Conservation (phyloP, 1,140 invertebrate genomes). For the Hyles vespertilio region DNA sequence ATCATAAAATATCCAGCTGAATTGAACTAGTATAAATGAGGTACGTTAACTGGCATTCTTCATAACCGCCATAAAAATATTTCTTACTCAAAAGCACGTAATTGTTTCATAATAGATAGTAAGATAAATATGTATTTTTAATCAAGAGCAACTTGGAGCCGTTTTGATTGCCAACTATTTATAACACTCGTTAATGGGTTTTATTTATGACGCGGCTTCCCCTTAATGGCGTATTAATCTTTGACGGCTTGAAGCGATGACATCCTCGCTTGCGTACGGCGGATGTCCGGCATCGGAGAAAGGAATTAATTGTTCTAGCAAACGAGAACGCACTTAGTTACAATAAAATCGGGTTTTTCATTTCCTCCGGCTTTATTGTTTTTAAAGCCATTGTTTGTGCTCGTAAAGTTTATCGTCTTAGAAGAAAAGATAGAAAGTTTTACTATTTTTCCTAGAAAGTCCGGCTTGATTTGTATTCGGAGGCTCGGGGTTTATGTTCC, state of each 20-base stretch:
- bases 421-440: too few species aligned
- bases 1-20: too few species aligned
- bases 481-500: too few species aligned
- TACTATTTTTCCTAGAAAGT: too few species aligned
- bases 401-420: too few species aligned
- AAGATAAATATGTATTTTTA: constrained; percentile 8
- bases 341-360: neutral
- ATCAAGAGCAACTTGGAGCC: constrained; percentile 4
- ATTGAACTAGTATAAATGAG: too few species aligned
- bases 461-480: too few species aligned
- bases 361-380: too few species aligned
- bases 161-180: constrained; percentile 3
- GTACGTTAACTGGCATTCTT: too few species aligned
- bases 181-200: constrained; percentile 10
- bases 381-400: too few species aligned
- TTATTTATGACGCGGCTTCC: constrained; percentile 11
- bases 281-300: constrained; percentile 36
- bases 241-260: constrained; percentile 25
- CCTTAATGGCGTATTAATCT: constrained; percentile 27
- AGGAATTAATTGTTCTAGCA: constrained; percentile 35
- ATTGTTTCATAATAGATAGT: constrained; percentile 4
- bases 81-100: neutral
- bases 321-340: constrained; percentile 14
- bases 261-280: constrained; percentile 30
- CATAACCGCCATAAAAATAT: too few species aligned